Base-by-base conservation (phyloP, 2,888 invertebrate species). In the Lacanobia oleracea region DNA sequence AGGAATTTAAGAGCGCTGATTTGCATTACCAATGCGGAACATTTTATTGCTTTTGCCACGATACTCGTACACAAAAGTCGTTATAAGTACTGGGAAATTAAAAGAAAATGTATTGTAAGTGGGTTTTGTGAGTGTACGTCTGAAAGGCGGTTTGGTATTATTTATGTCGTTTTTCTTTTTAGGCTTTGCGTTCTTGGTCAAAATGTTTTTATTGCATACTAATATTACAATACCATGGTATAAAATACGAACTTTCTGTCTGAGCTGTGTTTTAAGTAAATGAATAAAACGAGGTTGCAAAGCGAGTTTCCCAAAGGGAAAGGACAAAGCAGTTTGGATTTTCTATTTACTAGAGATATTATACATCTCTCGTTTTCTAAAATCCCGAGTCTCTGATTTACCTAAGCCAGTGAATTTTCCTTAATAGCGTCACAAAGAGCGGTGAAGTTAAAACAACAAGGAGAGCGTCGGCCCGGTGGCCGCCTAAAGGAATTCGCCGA, bases 391-490 rank as follows among this genome's bases (percentile, higher is more conserved):
- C 79, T 79, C 78, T 88, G 89, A 91, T 93, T 92, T 89, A 92
- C 89, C 88, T 87, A 86, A 88, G 85, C 88, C 89, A 88, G 89
- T 88, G 89, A 91, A 91, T 93, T 92, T 90, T 89, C 90, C 87
- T 89, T 91, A 92, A 94, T 89, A 91, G 90, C 89, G 86, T 91
- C 90, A 90, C 92, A 93, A 93, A 93, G 92, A 91, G 86, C 87
- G 87, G 85, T 80, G 86, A 91, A 92, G 89, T 94, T 92, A 93
- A 93, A 94, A 94, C 91, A 94, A 94, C 92, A 91, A 91, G 91
- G 83, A 78, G 83, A 88, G 86, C 83, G 79, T 64, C 85, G 87
- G 87, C 81, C 83, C 87, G 84, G 88, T 88, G 89, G 89, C 87
- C 88, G 89, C 90, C 92, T 90, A 86, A 88, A 88, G 88, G 93